Conservation (phyloP, 2,888 invertebrate genomes). For the Lasioglossum pauxillum region DNA sequence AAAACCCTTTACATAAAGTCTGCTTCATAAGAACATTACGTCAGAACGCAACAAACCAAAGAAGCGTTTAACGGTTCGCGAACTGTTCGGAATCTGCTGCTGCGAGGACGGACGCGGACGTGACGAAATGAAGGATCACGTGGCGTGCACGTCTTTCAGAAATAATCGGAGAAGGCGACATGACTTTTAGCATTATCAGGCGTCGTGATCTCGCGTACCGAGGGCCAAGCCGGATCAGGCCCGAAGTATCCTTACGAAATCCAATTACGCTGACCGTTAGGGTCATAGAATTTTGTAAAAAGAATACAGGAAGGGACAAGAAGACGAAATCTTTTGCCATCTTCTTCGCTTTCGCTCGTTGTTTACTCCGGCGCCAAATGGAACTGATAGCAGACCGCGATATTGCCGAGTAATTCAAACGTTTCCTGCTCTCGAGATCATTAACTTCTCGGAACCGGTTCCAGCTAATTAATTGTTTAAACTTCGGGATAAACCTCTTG, state of each 20-base stretch:
- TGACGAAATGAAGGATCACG: slow-evolving; percentile 30
- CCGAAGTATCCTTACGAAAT: slow-evolving; percentile 45
- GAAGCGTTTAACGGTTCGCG: not conserved
- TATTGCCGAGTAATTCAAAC: not conserved
- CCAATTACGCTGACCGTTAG: slow-evolving; percentile 56
- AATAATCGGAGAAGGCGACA: slow-evolving; percentile 54
- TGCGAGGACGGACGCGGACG: not conserved
- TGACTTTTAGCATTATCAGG: slow-evolving; percentile 48
- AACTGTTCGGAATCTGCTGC: not conserved
- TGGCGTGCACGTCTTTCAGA: slow-evolving; percentile 37
- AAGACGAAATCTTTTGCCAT: not conserved
- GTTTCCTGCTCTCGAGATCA: not conserved
- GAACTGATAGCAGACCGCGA: not conserved
- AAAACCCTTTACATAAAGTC: no score
- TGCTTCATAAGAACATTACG: no score
- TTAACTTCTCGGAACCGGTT: not conserved
- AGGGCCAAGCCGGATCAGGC: not conserved
- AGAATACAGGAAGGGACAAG: not conserved
- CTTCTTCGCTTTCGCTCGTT: slow-evolving; percentile 33
- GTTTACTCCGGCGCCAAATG: not conserved
- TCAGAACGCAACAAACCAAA: no score
- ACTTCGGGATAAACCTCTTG: not conserved
- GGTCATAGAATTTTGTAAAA: slow-evolving; percentile 36
- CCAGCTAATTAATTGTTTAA: not conserved
- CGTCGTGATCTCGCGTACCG: slow-evolving; percentile 36